These are phyloP conservation scores for Aspidiotus destructor DNA, from an alignment of 2,888 invertebrate species.

Conservation along the genomic window DNA sequence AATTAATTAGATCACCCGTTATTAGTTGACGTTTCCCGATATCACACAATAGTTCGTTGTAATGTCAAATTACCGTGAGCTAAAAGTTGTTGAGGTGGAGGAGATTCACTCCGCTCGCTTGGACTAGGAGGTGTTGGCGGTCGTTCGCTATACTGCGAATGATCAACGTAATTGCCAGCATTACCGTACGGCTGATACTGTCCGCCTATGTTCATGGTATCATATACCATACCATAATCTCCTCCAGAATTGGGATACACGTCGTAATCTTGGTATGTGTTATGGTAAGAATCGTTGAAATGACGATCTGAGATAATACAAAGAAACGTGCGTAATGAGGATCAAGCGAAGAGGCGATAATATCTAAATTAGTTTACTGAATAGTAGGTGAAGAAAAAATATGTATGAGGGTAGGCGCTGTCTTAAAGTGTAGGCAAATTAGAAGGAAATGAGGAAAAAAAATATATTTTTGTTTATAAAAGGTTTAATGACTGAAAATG, in stretches of 20 bases:
- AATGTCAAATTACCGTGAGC: conserved; percentile 30
- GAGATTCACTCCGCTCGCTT: conserved; percentile 42
- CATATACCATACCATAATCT: conserved; percentile 36
- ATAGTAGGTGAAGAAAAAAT: no score
- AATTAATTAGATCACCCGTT: neutral
- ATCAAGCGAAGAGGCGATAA: conserved; percentile 3
- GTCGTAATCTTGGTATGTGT: conserved; percentile 51
- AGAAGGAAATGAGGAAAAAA: no score
- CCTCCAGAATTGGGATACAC: conserved; percentile 44
- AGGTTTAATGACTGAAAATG: no score
- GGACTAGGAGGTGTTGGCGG: conserved; percentile 40
- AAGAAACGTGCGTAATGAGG: conserved; percentile 2
- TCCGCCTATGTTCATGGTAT: conserved; percentile 34
- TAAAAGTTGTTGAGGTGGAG: conserved; percentile 40
- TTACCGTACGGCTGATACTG: conserved; percentile 37
- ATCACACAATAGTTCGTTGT: no score
- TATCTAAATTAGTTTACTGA: no score
- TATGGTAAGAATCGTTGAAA: conserved; percentile 43
- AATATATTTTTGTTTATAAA: no score
- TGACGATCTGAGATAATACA: conserved; percentile 37
- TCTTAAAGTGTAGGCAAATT: no score
- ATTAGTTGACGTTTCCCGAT: no score
- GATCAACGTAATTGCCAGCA: conserved; percentile 38
- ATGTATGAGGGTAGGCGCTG: no score
- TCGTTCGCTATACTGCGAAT: conserved; percentile 40